Conservation (phyloP, 2,113 vertebrate genomes). For the Balaenoptera acutorostrata region DNA sequence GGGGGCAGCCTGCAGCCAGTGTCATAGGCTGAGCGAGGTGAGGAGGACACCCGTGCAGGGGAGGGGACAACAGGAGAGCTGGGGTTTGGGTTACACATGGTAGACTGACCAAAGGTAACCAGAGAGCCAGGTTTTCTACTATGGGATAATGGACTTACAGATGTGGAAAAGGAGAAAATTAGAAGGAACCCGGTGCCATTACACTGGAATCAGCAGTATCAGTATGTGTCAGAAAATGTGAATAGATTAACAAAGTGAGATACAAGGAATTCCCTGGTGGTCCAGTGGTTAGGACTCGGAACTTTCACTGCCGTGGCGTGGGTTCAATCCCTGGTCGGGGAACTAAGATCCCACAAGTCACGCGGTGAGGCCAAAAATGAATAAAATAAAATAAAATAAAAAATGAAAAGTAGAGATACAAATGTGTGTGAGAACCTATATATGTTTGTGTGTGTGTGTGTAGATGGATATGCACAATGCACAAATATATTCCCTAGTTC, state of each 20-base stretch:
- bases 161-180: background rate
- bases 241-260: background rate
- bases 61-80: background rate
- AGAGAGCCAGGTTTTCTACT: background rate
- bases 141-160: background rate
- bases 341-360: background rate
- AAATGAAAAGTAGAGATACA: background rate
- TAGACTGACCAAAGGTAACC: background rate
- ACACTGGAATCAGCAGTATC: background rate
- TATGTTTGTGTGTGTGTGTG: background rate
- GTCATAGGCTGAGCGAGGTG: background rate
- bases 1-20: fast-evolving
- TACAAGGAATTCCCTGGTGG: background rate
- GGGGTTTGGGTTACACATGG: background rate
- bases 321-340: background rate
- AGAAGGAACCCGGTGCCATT: background rate
- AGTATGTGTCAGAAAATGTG: background rate
- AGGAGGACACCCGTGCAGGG: fast-evolving
- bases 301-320: background rate
- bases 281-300: background rate
- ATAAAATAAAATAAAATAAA: background rate
- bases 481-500: background rate
- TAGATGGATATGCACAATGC: fast-evolving
- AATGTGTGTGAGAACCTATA: background rate
- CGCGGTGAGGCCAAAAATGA: background rate